Evolutionary conservation across 2,113 vertebrate species (phyloP), one percentile per base, ranked within the genome.

Genomic region (Prionailurus viverrinus): DNA sequence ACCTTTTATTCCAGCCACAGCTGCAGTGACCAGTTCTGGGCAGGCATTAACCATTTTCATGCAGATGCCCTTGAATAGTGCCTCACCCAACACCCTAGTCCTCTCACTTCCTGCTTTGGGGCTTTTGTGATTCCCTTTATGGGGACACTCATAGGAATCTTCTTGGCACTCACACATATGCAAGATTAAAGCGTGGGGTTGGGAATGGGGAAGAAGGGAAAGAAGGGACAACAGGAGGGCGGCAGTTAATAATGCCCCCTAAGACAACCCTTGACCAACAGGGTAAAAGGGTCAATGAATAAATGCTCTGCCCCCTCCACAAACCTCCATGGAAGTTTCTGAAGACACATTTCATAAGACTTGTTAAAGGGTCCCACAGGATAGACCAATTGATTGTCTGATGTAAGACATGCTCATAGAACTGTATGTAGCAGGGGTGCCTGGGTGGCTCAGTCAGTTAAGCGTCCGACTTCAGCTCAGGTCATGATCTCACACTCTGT

Each of bases 191-290:
- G 48, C 12, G 27, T 36, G 41, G 55, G 27, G 29, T 5, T 33
- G 12, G 2, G 4, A 4, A 18, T 14, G 3, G 15, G 55, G 7
- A n/a, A 58, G 10, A 36, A 39, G 36, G 39, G 21, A 68, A 23
- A n/a, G 80, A 53, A 27, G 19, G 39, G n/a, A 19, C 0, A n/a
- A 19, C 0, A n/a, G 23, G 33, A 76, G 3, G 4, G 55, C n/a
- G 10, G n/a, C 2, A 71, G 23, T 48, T 53, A 48, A 33, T 65
- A 58, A 80, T 31, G 16, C 4, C 84, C n/a, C 48, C 36, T 5
- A 7, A 83, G 31, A 16, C 41, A 85, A 69, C 2, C 7, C 12
- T 94, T n/a, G 25, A 79, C 41, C 41, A 15, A 0, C n/a, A 41
- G n/a, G 39, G 19, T 68, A 78, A 2, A 8, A 25, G 15, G 1